Percentiles rank a stretch among this genome's conserved stretches.
phyloP scores from a whole-genome alignment of 2,113 vertebrate genomes.

The Grammomys surdaster region DNA sequence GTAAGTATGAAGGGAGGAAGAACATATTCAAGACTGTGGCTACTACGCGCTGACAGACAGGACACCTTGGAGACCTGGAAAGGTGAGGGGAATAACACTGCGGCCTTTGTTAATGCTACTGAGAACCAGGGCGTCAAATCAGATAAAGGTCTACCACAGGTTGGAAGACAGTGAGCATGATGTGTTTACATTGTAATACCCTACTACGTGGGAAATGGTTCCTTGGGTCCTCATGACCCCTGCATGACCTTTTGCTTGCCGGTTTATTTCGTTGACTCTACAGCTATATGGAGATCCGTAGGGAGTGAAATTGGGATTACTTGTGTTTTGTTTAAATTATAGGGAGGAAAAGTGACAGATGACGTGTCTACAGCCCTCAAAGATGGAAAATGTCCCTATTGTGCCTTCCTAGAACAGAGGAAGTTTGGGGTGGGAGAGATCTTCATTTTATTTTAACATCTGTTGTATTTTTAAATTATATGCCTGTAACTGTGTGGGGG shows the following conservation, averaged over 20 bases:
- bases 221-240: not conserved
- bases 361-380: not conserved
- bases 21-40: not conserved
- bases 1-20: not conserved
- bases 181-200: not conserved
- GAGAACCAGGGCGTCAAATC: not conserved
- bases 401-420: not conserved
- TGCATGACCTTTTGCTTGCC: not conserved
- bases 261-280: not conserved
- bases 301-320: not conserved
- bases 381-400: not conserved
- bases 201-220: not conserved
- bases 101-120: not conserved
- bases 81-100: not conserved
- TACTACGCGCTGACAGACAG: not conserved
- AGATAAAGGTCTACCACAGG: no score
- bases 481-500: not conserved
- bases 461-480: not conserved
- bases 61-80: not conserved
- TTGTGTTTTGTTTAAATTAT: slow-evolving; percentile 6
- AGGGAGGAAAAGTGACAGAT: not conserved
- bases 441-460: not conserved
- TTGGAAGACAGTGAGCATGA: not conserved
- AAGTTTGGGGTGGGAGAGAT: no score
- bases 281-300: not conserved